Percentiles rank a stretch among this genome's conserved stretches.
Conservation (phyloP, 2,888 invertebrate species). For the Aspidiotus rigidus region DNA sequence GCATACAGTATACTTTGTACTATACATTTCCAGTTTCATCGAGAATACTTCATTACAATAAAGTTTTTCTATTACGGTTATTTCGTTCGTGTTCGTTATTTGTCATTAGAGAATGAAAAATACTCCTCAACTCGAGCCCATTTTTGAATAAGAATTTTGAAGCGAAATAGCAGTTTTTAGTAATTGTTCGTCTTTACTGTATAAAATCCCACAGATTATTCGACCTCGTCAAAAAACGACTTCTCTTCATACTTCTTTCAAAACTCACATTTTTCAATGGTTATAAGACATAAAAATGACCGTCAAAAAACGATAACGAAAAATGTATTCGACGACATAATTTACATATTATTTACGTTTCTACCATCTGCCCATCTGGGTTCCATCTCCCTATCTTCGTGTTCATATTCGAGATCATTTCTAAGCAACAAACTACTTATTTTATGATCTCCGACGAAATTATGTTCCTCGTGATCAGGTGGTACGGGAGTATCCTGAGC, state of each 20-base stretch:
- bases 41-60: background rate
- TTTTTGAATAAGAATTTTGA: too few relatives aligned
- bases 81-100: background rate
- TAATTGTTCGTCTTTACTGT: too few relatives aligned
- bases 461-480: too few relatives aligned
- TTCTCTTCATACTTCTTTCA: too few relatives aligned
- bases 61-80: constrained; percentile 2
- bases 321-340: background rate
- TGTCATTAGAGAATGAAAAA: too few relatives aligned
- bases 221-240: too few relatives aligned
- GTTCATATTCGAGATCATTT: background rate
- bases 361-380: background rate
- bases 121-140: too few relatives aligned
- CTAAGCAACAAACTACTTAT: background rate
- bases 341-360: background rate
- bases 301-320: background rate
- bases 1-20: background rate
- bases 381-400: background rate
- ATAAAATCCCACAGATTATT: too few relatives aligned
- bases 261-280: too few relatives aligned
- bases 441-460: background rate
- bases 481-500: background rate
- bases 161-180: too few relatives aligned
- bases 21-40: background rate
- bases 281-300: too few relatives aligned